Base-by-base conservation (phyloP, 2,888 invertebrate species). In the Caenorhabditis zanzibari region DNA sequence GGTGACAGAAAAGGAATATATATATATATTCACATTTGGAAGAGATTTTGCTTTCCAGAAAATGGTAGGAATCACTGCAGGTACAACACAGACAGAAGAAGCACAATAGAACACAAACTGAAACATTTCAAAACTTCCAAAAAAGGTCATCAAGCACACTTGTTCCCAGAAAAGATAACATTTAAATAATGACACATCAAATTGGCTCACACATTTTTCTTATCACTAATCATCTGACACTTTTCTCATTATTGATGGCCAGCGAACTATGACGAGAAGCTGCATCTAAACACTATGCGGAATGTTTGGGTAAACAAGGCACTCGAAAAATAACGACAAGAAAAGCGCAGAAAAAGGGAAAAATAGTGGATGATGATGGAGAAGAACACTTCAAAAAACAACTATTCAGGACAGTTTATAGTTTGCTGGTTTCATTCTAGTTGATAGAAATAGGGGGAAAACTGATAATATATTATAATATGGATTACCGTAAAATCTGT, bases 311-410 rank as follows among this genome's bases (percentile, higher is more conserved):
- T 32, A 59, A 71, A 71, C 32, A 71, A 47, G 63, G n/a, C 71
- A 71, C 71, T 71, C 59, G 71, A 71, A 63, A 63, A 63, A 63
- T 41, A 71, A 71, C 32, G 71, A 71, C 44, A 41, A 28, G 66
- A n/a, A 52, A 16, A 19, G 47, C 47, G 47, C 38, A 38, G 19
- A 47, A 47, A 47, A 47, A 7, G 19, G 54, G 9, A 52, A 22
- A 52, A 54, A 66, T 35, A 32, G 52, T 19, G 28, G 26, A 71
- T 19, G 47, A 56, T 59, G 59, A 58, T 32, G 61, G 28, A 58
- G 56, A 38, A 32, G 63, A 63, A 63, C 63, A 63, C 63, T 63
- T 41, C 63, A 63, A 63, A 63, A 63, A 63, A 63, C 63, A 63
- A 16, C 26, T 44, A 44, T 28, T 54, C 54, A 54, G 26, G 54